phyloP scores from a whole-genome alignment of 2,797 vertebrate species.

The Periparus ater region DNA sequence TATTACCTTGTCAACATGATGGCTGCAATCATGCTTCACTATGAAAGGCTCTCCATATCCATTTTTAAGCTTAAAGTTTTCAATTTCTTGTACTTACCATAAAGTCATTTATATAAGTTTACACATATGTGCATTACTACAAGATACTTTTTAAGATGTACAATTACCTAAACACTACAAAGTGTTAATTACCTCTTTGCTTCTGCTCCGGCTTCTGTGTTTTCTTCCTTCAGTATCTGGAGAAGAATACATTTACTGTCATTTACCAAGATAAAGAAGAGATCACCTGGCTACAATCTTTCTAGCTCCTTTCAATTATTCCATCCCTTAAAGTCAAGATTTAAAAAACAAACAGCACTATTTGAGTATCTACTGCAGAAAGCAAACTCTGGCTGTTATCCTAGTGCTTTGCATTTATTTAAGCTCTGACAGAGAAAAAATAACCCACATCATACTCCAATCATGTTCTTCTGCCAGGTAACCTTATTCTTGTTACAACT shows the following conservation, averaged over 20 bases:
- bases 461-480: not conserved
- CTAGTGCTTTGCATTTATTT: not conserved
- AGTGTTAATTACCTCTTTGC: slow-evolving; percentile 99
- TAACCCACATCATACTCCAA: not conserved
- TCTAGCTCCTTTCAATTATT: not conserved
- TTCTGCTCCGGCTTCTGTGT: slow-evolving; percentile 96
- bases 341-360: not conserved
- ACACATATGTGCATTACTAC: slow-evolving; percentile 75
- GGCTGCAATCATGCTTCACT: slow-evolving; percentile 80
- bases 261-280: not conserved
- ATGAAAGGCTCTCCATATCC: slow-evolving; percentile 74
- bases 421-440: not conserved
- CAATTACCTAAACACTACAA: slow-evolving; percentile 84
- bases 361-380: not conserved
- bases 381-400: not conserved
- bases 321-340: not conserved
- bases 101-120: slow-evolving; percentile 65
- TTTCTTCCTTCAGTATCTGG: slow-evolving; percentile 89
- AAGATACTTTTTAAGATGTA: slow-evolving; percentile 73
- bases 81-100: slow-evolving; percentile 91
- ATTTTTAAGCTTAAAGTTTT: slow-evolving; percentile 72
- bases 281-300: not conserved
- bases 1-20: slow-evolving; percentile 79
- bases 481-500: not conserved
- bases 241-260: slow-evolving; percentile 21